Conservation (phyloP, 2,888 invertebrate genomes). For the Harpagoxenus sublaevis region DNA sequence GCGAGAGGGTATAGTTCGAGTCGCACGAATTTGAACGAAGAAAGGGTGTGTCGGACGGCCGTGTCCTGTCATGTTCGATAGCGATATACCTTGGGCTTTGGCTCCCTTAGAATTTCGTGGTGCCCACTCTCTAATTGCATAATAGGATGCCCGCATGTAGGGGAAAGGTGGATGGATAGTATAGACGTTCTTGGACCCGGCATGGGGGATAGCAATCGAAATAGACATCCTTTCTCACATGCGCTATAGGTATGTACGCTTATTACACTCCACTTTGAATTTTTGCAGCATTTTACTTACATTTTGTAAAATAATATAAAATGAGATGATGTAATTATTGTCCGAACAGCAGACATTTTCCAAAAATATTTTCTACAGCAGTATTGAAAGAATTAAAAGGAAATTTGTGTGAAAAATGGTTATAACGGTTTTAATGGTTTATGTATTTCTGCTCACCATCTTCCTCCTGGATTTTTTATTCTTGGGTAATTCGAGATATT, state of each 20-base stretch:
- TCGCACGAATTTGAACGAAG: constrained; percentile 84
- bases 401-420: not conserved
- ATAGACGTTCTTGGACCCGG: constrained; percentile 66
- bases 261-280: not conserved
- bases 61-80: constrained; percentile 86
- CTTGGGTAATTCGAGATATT: constrained; percentile 26
- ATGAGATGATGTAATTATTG: not conserved
- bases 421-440: not conserved
- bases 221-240: constrained; percentile 54
- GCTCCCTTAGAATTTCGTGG: constrained; percentile 83
- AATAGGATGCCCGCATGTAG: constrained; percentile 84
- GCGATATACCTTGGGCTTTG: constrained; percentile 84
- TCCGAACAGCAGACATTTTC: not conserved
- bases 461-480: not conserved
- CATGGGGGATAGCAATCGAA: constrained; percentile 70
- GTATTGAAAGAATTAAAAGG: not conserved
- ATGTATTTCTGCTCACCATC: constrained; percentile 3
- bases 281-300: not conserved
- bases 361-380: not conserved
- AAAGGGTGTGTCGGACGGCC: constrained; percentile 86
- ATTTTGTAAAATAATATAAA: not conserved
- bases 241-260: not conserved
- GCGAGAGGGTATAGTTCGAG: constrained; percentile 74
- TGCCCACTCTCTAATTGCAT: constrained; percentile 84
- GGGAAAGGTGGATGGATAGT: constrained; percentile 74